Base-by-base conservation (phyloP, 2,797 vertebrate species). In the Phylloscopus collybita region DNA sequence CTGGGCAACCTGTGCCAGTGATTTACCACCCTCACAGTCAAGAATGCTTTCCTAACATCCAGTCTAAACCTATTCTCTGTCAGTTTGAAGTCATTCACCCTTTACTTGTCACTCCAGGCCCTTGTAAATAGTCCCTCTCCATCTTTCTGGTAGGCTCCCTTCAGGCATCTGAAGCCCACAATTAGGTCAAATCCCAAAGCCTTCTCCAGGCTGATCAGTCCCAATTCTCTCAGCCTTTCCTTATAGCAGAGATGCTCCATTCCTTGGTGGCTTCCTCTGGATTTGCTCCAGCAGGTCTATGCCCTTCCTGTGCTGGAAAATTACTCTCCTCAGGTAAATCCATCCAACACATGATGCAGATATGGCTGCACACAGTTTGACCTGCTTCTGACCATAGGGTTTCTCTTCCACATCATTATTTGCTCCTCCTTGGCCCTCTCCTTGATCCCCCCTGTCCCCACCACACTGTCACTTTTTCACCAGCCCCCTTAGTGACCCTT, bases 371-470 rank as follows among this genome's bases (percentile, higher is more conserved):
- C 27, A 15, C 5, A 17, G 25, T 40, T 34, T 59, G 17, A 6
- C 6, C 17, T 6, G 2, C 21, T 36, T 65, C 45, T 74, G 32
- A 34, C 12, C 0, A 0, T 0, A 1, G 17, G 5, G 3, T 60
- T 90, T 88, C 60, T 59, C 57, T 27, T 84, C 8, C 10, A 5
- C 23, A 15, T 16, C 13, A 36, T 21, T 42, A 5, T 42, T 78
- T 34, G 9, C 22, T 69, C 26, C 36, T 75, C 13, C 20, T 12
- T 60, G 15, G 10, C 12, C 51, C 16, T 67, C 4, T 60, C 36
- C 6, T 49, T 30, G 15, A 51, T 5, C 9, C 23, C 8, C 4
- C 5, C 27, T 34, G 3, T 25, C 6, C 10, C 19, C 29, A 57
- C 5, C 1, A 0, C 21, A 57, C 2, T 4, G 7, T 56, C 4